Conservation (phyloP, 2,113 vertebrate genomes). For the Salvelinus sp. region DNA sequence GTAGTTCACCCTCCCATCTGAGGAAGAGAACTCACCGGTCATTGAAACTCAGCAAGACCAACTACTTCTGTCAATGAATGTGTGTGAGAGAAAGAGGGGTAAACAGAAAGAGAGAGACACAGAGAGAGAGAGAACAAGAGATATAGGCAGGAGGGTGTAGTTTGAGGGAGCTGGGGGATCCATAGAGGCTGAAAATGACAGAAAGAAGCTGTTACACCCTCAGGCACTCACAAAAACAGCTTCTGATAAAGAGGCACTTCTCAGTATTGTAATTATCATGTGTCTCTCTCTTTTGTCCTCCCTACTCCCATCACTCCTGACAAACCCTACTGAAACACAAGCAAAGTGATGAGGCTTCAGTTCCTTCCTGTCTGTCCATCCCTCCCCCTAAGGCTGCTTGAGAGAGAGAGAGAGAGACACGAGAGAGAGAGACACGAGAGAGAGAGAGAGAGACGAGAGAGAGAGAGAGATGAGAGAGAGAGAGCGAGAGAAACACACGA, state of each 20-base stretch:
- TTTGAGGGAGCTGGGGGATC: background rate
- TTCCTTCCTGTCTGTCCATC: too few species aligned
- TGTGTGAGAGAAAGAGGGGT: constrained; percentile 5
- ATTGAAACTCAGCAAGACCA: too few species aligned
- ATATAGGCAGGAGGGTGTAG: background rate
- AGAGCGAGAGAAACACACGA: background rate
- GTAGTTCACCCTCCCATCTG: background rate
- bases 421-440: constrained; percentile 6
- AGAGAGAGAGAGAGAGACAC: background rate
- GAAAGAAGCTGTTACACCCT: background rate
- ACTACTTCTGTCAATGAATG: background rate
- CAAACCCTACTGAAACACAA: too few species aligned
- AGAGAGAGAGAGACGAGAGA: constrained; percentile 16
- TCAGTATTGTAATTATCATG: too few species aligned
- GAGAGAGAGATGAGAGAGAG: background rate
- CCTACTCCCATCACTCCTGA: too few species aligned
- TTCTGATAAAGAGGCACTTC: too few species aligned
- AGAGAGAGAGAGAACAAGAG: background rate
- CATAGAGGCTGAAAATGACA: background rate
- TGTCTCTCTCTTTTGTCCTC: too few species aligned
- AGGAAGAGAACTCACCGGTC: too few species aligned
- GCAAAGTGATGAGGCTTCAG: too few species aligned
- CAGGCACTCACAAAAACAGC: background rate
- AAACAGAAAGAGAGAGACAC: background rate
- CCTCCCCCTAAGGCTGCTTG: too few species aligned